Conservation (phyloP, 2,113 vertebrate species). For the Pyxicephalus adspersus region DNA sequence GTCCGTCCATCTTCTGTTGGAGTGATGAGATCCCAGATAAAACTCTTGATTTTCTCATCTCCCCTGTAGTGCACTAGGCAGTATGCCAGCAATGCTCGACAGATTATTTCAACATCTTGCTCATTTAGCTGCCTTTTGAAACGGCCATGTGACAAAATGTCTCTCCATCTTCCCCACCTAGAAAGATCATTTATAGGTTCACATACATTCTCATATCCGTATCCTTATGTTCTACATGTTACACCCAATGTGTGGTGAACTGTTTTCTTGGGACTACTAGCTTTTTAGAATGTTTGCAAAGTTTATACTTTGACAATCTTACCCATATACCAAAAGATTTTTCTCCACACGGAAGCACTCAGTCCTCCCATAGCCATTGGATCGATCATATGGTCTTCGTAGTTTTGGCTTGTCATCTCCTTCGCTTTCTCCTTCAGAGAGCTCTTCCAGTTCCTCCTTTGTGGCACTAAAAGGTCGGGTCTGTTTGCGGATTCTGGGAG, state of each 20-base stretch:
- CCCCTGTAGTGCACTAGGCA: constrained; percentile 96
- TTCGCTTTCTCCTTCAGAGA: constrained; percentile 94
- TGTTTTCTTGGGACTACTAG: too few relatives aligned
- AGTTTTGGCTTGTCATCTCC: constrained; percentile 92
- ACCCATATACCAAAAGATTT: constrained; percentile 97
- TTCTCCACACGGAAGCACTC: constrained; percentile 98
- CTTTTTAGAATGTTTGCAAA: too few relatives aligned
- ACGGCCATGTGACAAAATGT: constrained; percentile 93
- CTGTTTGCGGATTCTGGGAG: constrained; percentile 94
- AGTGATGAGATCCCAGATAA: constrained; percentile 98
- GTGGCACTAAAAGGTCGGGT: constrained; percentile 95
- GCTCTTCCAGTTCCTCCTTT: constrained; percentile 93
- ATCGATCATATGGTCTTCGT: constrained; percentile 87
- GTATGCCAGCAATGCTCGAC: constrained; percentile 90
- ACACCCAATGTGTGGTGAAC: too few relatives aligned
- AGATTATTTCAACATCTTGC: constrained; percentile 95
- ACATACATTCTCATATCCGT: background rate
- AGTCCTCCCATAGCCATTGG: constrained; percentile 91
- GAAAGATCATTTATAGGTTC: constrained; percentile 46
- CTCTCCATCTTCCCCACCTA: constrained; percentile 97
- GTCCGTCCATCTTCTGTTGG: constrained; percentile 92
- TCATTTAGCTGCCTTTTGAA: constrained; percentile 96
- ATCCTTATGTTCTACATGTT: too few relatives aligned
- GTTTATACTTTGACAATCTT: constrained; percentile 44
- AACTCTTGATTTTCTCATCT: constrained; percentile 98